Conservation (phyloP, 1,140 invertebrate genomes). For the Drosophila varians region DNA sequence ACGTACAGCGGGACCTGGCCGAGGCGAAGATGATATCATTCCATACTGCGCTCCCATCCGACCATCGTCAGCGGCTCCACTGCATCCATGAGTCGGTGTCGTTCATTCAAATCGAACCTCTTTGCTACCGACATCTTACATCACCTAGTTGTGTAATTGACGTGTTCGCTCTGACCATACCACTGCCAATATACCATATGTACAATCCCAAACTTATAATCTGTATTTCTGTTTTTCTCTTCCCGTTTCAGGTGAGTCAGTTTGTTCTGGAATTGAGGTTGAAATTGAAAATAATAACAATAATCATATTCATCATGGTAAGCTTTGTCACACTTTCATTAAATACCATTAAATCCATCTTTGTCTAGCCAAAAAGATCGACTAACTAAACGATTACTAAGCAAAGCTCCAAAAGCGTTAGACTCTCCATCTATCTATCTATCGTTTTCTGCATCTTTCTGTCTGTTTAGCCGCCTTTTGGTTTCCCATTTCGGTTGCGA, state of each 20-base stretch:
- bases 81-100: not conserved
- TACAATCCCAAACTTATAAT: constrained; percentile 29
- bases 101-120: constrained; percentile 1
- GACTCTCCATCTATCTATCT: constrained; percentile 20
- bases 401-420: constrained; percentile 30
- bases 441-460: constrained; percentile 10
- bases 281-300: constrained; percentile 84
- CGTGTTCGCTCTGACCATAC: not conserved
- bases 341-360: constrained; percentile 80
- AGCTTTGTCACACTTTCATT: constrained; percentile 83
- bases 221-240: constrained; percentile 49
- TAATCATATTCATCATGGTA: constrained; percentile 84
- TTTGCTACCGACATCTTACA: constrained; percentile 7
- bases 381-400: constrained; percentile 39
- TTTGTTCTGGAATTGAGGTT: constrained; percentile 84
- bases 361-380: constrained; percentile 45
- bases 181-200: too few species aligned
- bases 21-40: constrained; percentile 19
- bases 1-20: constrained; percentile 2
- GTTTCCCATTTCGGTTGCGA: constrained; percentile 1
- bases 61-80: constrained; percentile 2
- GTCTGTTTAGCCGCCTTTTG: constrained; percentile 8
- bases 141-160: constrained; percentile 8
- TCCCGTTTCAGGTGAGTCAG: constrained; percentile 83
- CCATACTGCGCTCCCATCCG: not conserved